These are phyloP conservation scores for Silurus asotus DNA, from an alignment of 2,113 vertebrate species.

Conservation along the genomic window DNA sequence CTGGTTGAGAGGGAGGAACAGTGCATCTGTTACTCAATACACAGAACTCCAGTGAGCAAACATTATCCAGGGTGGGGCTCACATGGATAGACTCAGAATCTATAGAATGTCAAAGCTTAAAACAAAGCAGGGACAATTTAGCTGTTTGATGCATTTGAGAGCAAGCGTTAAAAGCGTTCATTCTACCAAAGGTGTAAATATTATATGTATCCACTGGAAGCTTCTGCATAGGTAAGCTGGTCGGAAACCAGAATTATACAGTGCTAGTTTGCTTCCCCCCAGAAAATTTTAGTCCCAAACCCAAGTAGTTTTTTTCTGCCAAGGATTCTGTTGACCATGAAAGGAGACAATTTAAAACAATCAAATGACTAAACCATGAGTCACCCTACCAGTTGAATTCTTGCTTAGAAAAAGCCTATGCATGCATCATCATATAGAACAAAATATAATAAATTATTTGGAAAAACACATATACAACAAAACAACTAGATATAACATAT, in stretches of 20 bases:
- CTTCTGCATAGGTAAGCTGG: background rate
- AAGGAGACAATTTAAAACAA: constrained; percentile 76
- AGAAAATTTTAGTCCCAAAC: constrained; percentile 63
- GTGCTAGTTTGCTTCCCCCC: constrained; percentile 53
- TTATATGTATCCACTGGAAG: background rate
- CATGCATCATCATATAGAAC: constrained; percentile 51
- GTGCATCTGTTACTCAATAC: constrained; percentile 60
- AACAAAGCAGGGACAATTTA: background rate
- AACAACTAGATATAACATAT: constrained; percentile 47
- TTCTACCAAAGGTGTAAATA: background rate
- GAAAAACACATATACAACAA: constrained; percentile 46
- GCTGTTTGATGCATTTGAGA: background rate
- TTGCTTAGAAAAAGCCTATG: constrained; percentile 62
- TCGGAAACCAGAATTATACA: constrained; percentile 33
- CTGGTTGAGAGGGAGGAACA: constrained; percentile 13
- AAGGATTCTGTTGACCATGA: constrained; percentile 78
- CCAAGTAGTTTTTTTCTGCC: constrained; percentile 67
- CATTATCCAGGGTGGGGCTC: constrained; percentile 60
- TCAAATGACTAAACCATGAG: constrained; percentile 70
- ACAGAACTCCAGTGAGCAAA: constrained; percentile 68
- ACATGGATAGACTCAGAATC: constrained; percentile 50
- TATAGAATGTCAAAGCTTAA: constrained; percentile 30
- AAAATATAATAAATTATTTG: constrained; percentile 61
- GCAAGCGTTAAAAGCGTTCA: background rate
- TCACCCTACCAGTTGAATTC: constrained; percentile 68